Base-by-base conservation (phyloP, 2,113 vertebrate species). In the Oreochromis niloticus region DNA sequence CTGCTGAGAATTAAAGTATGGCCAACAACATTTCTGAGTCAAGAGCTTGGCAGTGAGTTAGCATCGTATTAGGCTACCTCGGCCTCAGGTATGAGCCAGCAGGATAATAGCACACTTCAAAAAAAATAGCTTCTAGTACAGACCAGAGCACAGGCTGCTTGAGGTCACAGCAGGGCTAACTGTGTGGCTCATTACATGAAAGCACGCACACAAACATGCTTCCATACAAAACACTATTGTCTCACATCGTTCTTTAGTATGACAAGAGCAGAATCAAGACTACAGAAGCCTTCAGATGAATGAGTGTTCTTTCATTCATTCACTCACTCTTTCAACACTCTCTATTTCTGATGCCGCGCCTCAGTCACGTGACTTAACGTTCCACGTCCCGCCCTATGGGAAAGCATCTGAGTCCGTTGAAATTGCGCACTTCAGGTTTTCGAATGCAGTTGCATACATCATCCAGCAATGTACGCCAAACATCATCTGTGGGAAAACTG, bases 31-130 rank as follows among this genome's bases (percentile, higher is more conserved):
- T 12, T 87, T 66, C 3, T 89, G 81, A 85, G 52, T 87, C 90
- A 88, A 71, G 73, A 52, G 63, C 32, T 88, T 32, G 24, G 88
- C 14, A 6, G 30, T 10, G 36, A 39, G 81, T 93, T 90, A 87
- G 87, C 24, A 5, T 83, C 7, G 54, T 34, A 81, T 84, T 63
- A 79, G 61, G 43, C 50, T n/a, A 8, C 34, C 63, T 32, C 36
- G 13, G 68, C 86, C 68, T 83, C 79, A 87, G 85, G 78, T 86
- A 30, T 87, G 81, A 91, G 66, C 3, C 80, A 57, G 59, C 55
- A 12, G 56, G 3, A 79, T 91, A 89, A 91, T 87, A 73, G 91
- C 88, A 85, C 81, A 34, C 59, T 84, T 80, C 46, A 56, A n/a
- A 52, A 52, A 52, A 24, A 27, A 46, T 57, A n/a, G 81, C 66